phyloP scores from a whole-genome alignment of 2,888 invertebrate species.

The Nymphalis urticae region DNA sequence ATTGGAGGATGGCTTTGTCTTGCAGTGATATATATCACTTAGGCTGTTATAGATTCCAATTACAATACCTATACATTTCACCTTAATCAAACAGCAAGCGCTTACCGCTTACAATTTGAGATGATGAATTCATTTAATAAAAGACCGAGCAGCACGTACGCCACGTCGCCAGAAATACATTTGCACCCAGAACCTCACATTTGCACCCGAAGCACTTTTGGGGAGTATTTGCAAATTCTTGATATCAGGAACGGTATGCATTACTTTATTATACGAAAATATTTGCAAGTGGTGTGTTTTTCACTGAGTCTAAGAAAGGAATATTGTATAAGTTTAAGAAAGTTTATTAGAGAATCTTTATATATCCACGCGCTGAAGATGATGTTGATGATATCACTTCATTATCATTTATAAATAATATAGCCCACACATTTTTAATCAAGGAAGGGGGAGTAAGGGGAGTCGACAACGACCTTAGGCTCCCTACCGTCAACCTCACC shows the following conservation, averaged over 20 bases:
- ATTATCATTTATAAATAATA: too few species aligned
- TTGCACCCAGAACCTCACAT: constrained; percentile 20
- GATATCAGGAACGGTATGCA: neutral
- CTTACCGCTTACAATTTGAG: constrained; percentile 38
- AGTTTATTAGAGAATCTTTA: too few species aligned
- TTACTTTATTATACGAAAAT: neutral
- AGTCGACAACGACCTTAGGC: too few species aligned
- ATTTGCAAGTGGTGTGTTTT: neutral
- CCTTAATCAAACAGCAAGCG: constrained; percentile 35
- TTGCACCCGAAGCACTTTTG: constrained; percentile 22
- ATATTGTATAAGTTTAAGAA: too few species aligned
- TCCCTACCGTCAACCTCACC: too few species aligned
- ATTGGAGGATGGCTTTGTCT: too few species aligned
- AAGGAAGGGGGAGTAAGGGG: too few species aligned
- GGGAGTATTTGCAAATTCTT: constrained; percentile 17
- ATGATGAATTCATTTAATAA: constrained; percentile 67
- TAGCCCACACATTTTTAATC: too few species aligned
- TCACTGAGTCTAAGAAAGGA: neutral
- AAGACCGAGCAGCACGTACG: constrained; percentile 41
- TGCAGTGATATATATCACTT: too few species aligned
- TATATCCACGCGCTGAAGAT: too few species aligned
- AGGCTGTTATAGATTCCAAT: neutral
- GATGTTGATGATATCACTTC: too few species aligned
- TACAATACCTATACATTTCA: constrained; percentile 4
- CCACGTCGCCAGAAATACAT: constrained; percentile 26